Conservation (phyloP, 1,140 invertebrate species). For the Drosophila subpulchrella region DNA sequence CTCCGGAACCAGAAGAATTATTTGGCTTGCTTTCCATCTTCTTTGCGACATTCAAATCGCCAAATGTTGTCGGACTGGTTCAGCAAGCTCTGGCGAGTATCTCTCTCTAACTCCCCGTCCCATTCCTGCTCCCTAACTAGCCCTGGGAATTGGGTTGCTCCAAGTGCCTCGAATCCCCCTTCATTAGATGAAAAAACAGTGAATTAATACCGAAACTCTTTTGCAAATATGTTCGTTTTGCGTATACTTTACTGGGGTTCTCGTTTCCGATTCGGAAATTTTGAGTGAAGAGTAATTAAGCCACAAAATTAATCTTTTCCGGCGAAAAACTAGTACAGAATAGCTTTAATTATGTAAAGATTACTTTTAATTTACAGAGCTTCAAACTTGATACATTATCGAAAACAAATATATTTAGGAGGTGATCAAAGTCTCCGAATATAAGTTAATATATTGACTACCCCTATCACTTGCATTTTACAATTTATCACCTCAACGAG, state of each 20-base stretch:
- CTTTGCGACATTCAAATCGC: constrained; percentile 45
- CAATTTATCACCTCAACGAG: too few relatives aligned
- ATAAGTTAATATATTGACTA: too few relatives aligned
- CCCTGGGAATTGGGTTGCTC: constrained; percentile 39
- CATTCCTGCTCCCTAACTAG: constrained; percentile 29
- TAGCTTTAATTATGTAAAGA: too few relatives aligned
- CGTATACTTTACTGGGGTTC: constrained; percentile 1
- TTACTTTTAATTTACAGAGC: too few relatives aligned
- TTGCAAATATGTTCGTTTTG: constrained; percentile 14
- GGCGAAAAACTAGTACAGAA: constrained; percentile 1
- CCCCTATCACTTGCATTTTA: too few relatives aligned
- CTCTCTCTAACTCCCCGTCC: neutral
- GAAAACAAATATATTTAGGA: too few relatives aligned
- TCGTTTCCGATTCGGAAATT: neutral
- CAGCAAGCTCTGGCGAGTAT: constrained; percentile 13
- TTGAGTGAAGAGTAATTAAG: constrained; percentile 29
- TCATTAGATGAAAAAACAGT: constrained; percentile 8
- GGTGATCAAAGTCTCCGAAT: too few relatives aligned
- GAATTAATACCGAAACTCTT: constrained; percentile 18
- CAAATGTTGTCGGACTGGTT: constrained; percentile 49
- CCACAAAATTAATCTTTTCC: constrained; percentile 38
- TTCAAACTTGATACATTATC: neutral
- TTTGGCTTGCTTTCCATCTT: constrained; percentile 32
- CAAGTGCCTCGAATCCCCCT: constrained; percentile 15
- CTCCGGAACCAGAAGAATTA: constrained; percentile 19